Evolutionary conservation across 1,140 invertebrate genomes (phyloP), one percentile per base, ranked within the genome.

Genomic region (Nasonia vitripennis): DNA sequence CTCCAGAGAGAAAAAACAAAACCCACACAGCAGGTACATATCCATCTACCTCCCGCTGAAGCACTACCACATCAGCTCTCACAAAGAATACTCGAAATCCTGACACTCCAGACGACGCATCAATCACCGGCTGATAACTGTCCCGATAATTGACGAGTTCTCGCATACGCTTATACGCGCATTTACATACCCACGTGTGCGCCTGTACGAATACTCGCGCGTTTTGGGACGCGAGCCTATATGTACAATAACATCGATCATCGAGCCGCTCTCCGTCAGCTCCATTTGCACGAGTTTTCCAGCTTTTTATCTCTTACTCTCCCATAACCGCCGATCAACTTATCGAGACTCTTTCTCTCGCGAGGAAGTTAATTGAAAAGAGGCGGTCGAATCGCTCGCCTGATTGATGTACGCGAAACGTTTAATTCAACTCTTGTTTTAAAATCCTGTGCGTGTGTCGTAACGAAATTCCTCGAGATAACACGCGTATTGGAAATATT

Each of bases 201-300:
- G 17, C 34, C 2, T 20, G 34, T 75, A 41, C 37, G 34, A 11
- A 20, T 10, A 31, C 73, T 34, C 74, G 41, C 41, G 74, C 74
- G 12, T 45, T 41, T 77, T n/a, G 9, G 20, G 9, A 41, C 37
- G 34, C 31, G 73, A 7, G 1, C 73, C 10, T 37, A 23, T 20
- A 20, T 75, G 14, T 41, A 41, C 48, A 55, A 77, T 45, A 82
- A 68, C 75, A 84, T 84, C 83, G 75, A 78, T 78, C 83, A 78
- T 83, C 82, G 9, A 41, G n/a, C 20, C 14, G 62, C 71, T 41
- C 81, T 5, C 41, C 75, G 75, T 84, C 75, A 78, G 55, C 41
- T 71, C 27, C 41, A 70, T 12, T n/a, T 78, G 37, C 37, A 48
- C 5, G 74, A 11, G 17, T 20, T 41, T 62, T 34, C 31, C 4